Conservation (phyloP, 2,113 vertebrate genomes). For the Paratilapia polleni region DNA sequence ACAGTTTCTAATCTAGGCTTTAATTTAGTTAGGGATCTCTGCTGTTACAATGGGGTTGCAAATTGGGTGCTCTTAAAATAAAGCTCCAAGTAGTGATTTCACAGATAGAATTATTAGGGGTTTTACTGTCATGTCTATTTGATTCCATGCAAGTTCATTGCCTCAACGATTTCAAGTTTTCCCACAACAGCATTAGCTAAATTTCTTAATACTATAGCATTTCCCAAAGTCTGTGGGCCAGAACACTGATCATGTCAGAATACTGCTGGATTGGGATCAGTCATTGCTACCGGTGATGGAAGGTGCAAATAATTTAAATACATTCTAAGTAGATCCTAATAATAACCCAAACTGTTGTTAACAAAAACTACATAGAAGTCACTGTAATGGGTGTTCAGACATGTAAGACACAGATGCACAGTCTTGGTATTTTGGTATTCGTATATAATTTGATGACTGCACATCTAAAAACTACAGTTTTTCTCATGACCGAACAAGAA, state of each 20-base stretch:
- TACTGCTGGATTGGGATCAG: background rate
- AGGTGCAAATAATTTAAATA: background rate
- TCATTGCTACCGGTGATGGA: background rate
- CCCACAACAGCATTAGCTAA: background rate
- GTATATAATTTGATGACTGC: background rate
- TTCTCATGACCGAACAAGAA: background rate
- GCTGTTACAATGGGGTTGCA: background rate
- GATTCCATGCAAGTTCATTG: background rate
- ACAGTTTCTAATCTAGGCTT: background rate
- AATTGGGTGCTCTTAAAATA: background rate
- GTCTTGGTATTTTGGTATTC: background rate
- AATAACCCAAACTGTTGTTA: background rate
- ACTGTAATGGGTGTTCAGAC: background rate
- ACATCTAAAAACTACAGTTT: background rate
- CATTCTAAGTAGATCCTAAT: background rate
- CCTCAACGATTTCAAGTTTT: background rate
- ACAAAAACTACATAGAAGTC: background rate
- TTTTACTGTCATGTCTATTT: background rate
- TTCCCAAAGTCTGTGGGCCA: background rate
- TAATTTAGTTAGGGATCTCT: background rate
- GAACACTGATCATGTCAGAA: background rate
- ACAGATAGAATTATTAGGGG: background rate
- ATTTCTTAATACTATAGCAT: background rate
- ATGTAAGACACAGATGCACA: background rate
- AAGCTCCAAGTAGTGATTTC: background rate